Percentiles rank a stretch among this genome's conserved stretches.
These are phyloP conservation scores for Ptychoptera contaminata DNA, from an alignment of 2,888 invertebrate genomes.

Conservation along the genomic window DNA sequence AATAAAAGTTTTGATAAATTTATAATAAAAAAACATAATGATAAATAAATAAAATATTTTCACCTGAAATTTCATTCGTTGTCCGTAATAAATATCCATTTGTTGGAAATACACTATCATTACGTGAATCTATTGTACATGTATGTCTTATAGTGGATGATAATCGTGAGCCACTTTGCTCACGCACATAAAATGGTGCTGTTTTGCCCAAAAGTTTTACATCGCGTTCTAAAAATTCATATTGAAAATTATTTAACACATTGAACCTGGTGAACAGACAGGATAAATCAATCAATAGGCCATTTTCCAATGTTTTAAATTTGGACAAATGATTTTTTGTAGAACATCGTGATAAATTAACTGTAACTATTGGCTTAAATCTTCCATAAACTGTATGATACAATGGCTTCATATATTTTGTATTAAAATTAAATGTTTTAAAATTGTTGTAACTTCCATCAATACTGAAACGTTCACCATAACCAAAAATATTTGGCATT, in stretches of 20 bases:
- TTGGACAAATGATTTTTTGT: conserved; percentile 65
- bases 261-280: conserved; percentile 25
- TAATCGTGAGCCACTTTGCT: conserved; percentile 68
- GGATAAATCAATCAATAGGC: conserved; percentile 59
- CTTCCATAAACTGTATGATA: conserved; percentile 43
- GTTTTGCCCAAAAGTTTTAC: conserved; percentile 53
- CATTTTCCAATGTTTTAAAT: conserved; percentile 63
- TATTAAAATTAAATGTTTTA: conserved; percentile 62
- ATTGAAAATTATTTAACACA: conserved; percentile 63
- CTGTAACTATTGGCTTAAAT: conserved; percentile 42
- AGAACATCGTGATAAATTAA: conserved; percentile 53
- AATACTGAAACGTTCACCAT: conserved; percentile 68
- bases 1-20: no score
- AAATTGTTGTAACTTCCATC: conserved; percentile 79
- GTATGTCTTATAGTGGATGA: conserved; percentile 78
- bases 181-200: conserved; percentile 70
- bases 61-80: conserved; percentile 63
- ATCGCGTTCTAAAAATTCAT: conserved; percentile 75
- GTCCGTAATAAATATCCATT: conserved; percentile 55
- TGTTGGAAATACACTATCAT: conserved; percentile 65
- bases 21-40: no score
- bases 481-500: conserved; percentile 70
- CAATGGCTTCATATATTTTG: conserved; percentile 72
- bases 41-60: neutral
- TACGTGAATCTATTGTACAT: conserved; percentile 60